Evolutionary conservation across 2,888 invertebrate species (phyloP).

Genomic region (Nebria salina): DNA sequence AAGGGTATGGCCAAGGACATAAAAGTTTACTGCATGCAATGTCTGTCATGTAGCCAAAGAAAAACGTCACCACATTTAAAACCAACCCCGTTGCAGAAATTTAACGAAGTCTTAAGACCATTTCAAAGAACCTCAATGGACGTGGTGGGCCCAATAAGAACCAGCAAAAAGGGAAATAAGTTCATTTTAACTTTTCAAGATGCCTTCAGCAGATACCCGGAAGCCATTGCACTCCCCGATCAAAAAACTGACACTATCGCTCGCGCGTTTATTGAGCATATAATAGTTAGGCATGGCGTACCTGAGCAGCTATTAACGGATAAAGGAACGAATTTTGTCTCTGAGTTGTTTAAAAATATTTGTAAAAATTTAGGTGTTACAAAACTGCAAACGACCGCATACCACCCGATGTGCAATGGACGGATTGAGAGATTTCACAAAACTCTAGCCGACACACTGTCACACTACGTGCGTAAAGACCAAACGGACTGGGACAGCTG

Average conservation of each 20-base stretch:
- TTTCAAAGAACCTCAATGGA: conserved; percentile 52
- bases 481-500: conserved; percentile 53
- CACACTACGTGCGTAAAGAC: conserved; percentile 51
- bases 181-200: conserved; percentile 54
- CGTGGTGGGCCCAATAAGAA: conserved; percentile 52
- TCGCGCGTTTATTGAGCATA: conserved; percentile 49
- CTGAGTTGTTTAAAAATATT: conserved; percentile 51
- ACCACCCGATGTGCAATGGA: conserved; percentile 54
- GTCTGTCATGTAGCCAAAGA: conserved; percentile 51
- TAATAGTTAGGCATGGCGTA: conserved; percentile 52
- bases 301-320: conserved; percentile 53
- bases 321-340: conserved; percentile 52
- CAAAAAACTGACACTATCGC: conserved; percentile 50
- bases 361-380: conserved; percentile 51
- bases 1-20: conserved; percentile 50
- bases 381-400: conserved; percentile 52
- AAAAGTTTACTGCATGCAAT: conserved; percentile 49
- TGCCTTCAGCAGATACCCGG: conserved; percentile 52
- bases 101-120: conserved; percentile 47
- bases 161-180: conserved; percentile 49
- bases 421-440: conserved; percentile 54
- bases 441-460: conserved; percentile 51
- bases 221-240: conserved; percentile 53
- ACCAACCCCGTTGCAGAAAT: conserved; percentile 49
- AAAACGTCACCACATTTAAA: conserved; percentile 51